phyloP scores from a whole-genome alignment of 1,140 invertebrate species.

The Ladona fulva region DNA sequence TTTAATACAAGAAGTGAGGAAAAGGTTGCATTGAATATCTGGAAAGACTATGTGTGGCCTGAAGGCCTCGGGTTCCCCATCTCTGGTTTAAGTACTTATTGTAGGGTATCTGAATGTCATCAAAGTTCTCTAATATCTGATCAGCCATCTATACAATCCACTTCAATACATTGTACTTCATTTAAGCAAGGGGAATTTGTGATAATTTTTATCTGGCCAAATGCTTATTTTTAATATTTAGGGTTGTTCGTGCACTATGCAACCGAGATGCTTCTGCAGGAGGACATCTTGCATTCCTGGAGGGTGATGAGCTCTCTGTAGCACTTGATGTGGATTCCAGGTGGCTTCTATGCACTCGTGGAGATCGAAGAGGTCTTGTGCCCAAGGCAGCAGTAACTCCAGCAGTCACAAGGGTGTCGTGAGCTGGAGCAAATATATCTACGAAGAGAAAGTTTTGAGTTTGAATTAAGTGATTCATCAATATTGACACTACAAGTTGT shows the following conservation, averaged over 20 bases:
- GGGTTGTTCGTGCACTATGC: constrained; percentile 61
- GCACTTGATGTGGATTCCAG: constrained; percentile 67
- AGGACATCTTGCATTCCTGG: constrained; percentile 67
- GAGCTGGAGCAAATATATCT: neutral
- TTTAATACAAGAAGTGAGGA: no score
- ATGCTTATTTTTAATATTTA: constrained; percentile 37
- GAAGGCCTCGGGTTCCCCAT: no score
- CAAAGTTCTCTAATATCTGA: no score
- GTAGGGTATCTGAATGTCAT: no score
- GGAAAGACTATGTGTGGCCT: no score
- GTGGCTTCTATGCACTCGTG: constrained; percentile 64
- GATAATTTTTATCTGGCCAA: neutral
- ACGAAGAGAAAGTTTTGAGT: no score
- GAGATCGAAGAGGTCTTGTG: constrained; percentile 68
- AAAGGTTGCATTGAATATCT: no score
- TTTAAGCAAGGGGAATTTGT: constrained; percentile 21
- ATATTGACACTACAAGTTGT: no score
- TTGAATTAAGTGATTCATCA: no score
- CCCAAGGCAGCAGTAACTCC: constrained; percentile 58
- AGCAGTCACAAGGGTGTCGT: constrained; percentile 19
- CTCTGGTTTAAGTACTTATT: no score
- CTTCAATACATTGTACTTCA: neutral
- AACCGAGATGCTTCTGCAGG: constrained; percentile 63
- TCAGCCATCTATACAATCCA: no score
- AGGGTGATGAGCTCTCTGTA: constrained; percentile 61